phyloP scores from a whole-genome alignment of 2,797 vertebrate species.

The Lacerta bilineata region DNA sequence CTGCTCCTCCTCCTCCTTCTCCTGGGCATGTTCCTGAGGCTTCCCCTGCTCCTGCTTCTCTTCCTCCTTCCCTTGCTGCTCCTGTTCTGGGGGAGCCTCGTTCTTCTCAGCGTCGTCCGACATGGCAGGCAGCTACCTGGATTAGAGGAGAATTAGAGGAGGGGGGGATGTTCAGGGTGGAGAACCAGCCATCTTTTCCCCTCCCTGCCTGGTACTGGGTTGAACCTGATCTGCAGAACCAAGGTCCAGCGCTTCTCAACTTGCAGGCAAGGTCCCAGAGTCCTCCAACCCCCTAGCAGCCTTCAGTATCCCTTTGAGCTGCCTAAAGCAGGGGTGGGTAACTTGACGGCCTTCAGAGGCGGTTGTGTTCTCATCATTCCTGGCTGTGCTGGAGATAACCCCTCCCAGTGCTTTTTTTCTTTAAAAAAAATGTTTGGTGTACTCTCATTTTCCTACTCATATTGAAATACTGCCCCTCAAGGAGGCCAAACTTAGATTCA shows the following conservation, averaged over 20 bases:
- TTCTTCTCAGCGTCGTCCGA: conserved; percentile 23
- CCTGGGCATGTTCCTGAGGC: no score
- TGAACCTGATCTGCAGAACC: neutral
- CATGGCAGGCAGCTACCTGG: conserved; percentile 27
- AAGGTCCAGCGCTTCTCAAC: neutral
- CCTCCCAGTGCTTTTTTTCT: no score
- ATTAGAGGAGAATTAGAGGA: neutral
- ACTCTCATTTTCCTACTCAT: no score
- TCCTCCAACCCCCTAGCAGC: neutral
- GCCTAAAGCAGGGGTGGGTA: neutral
- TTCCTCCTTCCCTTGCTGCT: neutral
- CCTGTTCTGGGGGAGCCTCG: neutral
- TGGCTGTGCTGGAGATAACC: neutral
- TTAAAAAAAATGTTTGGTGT: no score
- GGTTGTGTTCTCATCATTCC: neutral
- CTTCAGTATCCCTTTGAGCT: neutral
- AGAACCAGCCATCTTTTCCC: neutral
- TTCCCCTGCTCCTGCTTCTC: neutral
- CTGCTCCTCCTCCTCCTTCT: neutral
- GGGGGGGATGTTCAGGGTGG: neutral
- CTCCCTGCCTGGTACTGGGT: no score
- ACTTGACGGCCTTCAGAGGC: neutral
- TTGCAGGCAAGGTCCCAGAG: neutral
- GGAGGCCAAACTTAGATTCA: no score
- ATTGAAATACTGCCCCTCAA: no score